Base-by-base conservation (phyloP, 1,140 invertebrate species). In the Drosophila orosa region DNA sequence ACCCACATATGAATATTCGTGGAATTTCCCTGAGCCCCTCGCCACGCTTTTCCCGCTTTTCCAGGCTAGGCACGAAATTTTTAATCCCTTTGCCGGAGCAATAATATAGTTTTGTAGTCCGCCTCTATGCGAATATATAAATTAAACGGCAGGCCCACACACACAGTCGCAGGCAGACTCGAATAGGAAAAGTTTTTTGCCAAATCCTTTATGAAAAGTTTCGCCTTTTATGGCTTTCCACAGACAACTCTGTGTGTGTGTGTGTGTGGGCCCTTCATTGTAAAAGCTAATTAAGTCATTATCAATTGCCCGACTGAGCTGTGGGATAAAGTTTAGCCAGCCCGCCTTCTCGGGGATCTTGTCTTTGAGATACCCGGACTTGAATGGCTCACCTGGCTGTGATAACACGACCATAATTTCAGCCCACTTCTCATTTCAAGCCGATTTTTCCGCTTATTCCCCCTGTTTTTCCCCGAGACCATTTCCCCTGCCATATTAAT, bases 121-220 rank as follows among this genome's bases (percentile, higher is more conserved):
- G 19, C 50, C 29, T 47, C 39, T 59, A 58, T 66, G 59, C 62
- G 61, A 60, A 74, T 81, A 68, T 90, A 80, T 87, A 90, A 90
- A 89, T 87, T 84, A 87, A 87, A 80, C 77, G 84, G 63, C 60
- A 59, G 71, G 42, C 65, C 74, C 61, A 71, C 55, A 78, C 58
- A 61, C 62, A 39, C 56, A 77, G 37, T 39, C 60, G 54, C 39
- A 50, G 25, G 66, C 42, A 78, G 25, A 35, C 47, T 62, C 56
- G 45, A 73, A 80, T 65, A 80, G 66, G 55, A 80, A 89, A 89
- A 89, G 42, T 80, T 89, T 89, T 86, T 79, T 73, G 66, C 77
- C 74, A 89, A 89, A 89, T 89, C 85, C 84, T 90, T 84, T 89
- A 84, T 84, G 83, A 69, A 89, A 89, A 90, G 77, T 89, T 89